Conservation (phyloP, 2,113 vertebrate species). For the Phaethornis superciliosus region DNA sequence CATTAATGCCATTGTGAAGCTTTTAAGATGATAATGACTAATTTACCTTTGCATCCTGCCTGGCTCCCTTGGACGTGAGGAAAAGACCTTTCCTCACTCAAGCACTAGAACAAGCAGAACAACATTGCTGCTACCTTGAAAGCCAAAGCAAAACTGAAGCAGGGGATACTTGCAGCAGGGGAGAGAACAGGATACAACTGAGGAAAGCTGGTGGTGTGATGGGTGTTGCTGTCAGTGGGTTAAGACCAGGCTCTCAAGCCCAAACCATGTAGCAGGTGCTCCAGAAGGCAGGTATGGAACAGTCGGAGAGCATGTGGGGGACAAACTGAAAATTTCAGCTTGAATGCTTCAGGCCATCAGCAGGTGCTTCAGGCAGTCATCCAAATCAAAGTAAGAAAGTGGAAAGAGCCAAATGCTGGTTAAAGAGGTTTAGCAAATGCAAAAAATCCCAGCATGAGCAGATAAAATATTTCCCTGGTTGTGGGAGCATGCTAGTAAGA, state of each 20-base stretch:
- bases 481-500: neutral
- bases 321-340: slow-evolving; percentile 49
- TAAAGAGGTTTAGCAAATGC: slow-evolving; percentile 51
- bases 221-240: slow-evolving; percentile 7
- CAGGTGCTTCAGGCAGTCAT: slow-evolving; percentile 68
- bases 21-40: neutral
- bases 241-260: slow-evolving; percentile 9
- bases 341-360: slow-evolving; percentile 62
- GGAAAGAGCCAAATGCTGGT: slow-evolving; percentile 68
- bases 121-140: fast-evolving
- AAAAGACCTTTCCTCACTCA: neutral
- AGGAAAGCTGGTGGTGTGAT: neutral
- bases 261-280: slow-evolving; percentile 62
- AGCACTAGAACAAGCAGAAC: neutral
- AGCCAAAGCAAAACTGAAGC: neutral
- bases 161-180: neutral
- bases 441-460: slow-evolving; percentile 33
- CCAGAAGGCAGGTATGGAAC: slow-evolving; percentile 70
- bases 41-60: neutral
- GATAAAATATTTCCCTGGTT: neutral
- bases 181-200: neutral
- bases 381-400: slow-evolving; percentile 65
- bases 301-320: slow-evolving; percentile 17
- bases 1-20: fast-evolving
- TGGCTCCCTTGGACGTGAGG: neutral